Base-by-base conservation (phyloP, 2,797 vertebrate species). In the Psittacula derbiana region DNA sequence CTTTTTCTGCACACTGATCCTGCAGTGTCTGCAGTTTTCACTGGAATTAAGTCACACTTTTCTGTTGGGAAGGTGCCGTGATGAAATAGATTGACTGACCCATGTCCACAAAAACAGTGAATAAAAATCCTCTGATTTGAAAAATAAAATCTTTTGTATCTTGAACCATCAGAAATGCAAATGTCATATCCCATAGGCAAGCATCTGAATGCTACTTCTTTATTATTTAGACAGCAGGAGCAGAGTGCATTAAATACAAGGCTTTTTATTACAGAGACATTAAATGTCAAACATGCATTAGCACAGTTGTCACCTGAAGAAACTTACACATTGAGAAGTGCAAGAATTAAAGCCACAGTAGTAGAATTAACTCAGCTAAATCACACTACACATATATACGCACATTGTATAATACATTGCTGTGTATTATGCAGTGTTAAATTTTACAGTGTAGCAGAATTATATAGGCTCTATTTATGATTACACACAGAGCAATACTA, bases 401-500 rank as follows among this genome's bases (percentile, higher is more conserved):
- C 10, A 16, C 57, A 36, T 24, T 36, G 33, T 58, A 17, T 25
- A 24, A 58, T 38, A 21, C 6, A 1, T 50, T 43, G 11, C 67
- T 25, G 41, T 58, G 4, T n/a, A 20, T 62, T 31, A 27, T 6
- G 28, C 30, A 14, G 1, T 6, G 19, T 24, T 44, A 16, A 60
- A 49, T 36, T 71, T 47, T 40, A 47, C 47, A 31, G 20, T 20
- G 31, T 33, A 43, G 58, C 61, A 47, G 43, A 31, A 15, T 33
- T 27, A 31, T 0, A 0, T 7, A 33, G 17, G 21, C 50, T 69
- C 50, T 47, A 11, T 74, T 75, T 70, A 23, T 12, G 21, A 30
- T 16, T 16, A 19, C 14, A 38, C 0, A 0, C 0, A 24, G 20
- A 58, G 58, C 1, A 1, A 30, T 23, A 41, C 27, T 31, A 60